phyloP scores from a whole-genome alignment of 2,888 invertebrate genomes.

The Drosophila nr. perissopoda region DNA sequence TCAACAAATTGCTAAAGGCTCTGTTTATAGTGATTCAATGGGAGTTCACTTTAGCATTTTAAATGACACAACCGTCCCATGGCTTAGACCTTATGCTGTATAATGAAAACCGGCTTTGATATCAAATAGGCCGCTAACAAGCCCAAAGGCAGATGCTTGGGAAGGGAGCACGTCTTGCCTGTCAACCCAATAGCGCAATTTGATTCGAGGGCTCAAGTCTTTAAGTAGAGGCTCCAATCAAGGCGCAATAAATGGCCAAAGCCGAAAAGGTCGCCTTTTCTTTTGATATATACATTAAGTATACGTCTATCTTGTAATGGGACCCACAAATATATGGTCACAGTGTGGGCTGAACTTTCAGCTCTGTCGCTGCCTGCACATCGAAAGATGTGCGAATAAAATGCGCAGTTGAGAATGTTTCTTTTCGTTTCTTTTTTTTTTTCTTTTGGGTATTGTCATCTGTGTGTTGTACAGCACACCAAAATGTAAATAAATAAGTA shows the following conservation, averaged over 20 bases:
- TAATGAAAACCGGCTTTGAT: constrained; percentile 45
- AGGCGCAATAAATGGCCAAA: constrained; percentile 46
- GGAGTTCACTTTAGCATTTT: constrained; percentile 36
- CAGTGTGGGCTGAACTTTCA: constrained; percentile 46
- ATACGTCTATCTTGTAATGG: constrained; percentile 21
- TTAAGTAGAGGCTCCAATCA: constrained; percentile 49
- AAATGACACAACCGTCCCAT: constrained; percentile 30
- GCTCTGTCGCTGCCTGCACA: constrained; percentile 23
- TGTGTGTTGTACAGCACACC: constrained; percentile 35
- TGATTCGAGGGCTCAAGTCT: constrained; percentile 41
- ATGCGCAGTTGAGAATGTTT: constrained; percentile 28
- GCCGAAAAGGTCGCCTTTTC: constrained; percentile 45
- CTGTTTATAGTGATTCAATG: constrained; percentile 25
- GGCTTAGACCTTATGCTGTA: constrained; percentile 36
- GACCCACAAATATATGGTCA: constrained; percentile 28
- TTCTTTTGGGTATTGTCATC: constrained; percentile 52
- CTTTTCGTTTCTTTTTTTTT: constrained; percentile 26
- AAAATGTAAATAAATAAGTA: constrained; percentile 67
- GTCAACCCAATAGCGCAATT: constrained; percentile 48
- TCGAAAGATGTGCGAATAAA: constrained; percentile 10
- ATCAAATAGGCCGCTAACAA: constrained; percentile 51
- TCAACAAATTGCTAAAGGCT: constrained; percentile 41
- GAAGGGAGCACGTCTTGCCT: constrained; percentile 3
- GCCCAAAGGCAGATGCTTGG: constrained; percentile 3
- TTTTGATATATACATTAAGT: constrained; percentile 15